Percentiles rank a stretch among this genome's conserved stretches.
Evolutionary conservation across 2,888 invertebrate species (phyloP).

Genomic region (Campopleginae sp.): DNA sequence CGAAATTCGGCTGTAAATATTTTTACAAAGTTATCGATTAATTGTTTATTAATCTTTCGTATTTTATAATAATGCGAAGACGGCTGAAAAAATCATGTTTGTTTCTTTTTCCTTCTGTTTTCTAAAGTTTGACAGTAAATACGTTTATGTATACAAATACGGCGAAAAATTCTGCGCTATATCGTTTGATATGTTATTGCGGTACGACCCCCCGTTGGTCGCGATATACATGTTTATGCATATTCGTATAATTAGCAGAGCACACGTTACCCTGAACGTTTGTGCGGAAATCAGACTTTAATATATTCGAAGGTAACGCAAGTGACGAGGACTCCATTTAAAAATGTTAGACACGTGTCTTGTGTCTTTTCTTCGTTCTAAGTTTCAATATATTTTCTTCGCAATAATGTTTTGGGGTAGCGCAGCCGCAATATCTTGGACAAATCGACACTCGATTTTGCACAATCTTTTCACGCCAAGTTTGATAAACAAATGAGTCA

Average conservation of each 20-base stretch:
- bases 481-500: too few species aligned
- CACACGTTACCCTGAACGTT: conserved; percentile 34
- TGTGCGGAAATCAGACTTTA: conserved; percentile 68
- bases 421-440: too few species aligned
- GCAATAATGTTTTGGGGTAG: background rate
- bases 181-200: conserved; percentile 67
- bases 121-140: conserved; percentile 7
- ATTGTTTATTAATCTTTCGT: background rate
- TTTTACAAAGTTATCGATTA: conserved; percentile 3
- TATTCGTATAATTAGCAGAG: conserved; percentile 20
- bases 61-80: background rate
- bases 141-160: conserved; percentile 14
- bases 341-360: conserved; percentile 8
- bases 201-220: conserved; percentile 65
- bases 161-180: conserved; percentile 45
- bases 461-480: too few species aligned
- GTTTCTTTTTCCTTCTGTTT: background rate
- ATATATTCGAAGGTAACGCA: conserved; percentile 41
- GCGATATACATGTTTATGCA: conserved; percentile 50
- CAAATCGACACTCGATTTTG: too few species aligned
- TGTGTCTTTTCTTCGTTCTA: background rate
- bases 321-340: conserved; percentile 25
- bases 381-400: conserved; percentile 2
- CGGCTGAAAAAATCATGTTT: background rate
- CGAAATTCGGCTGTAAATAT: background rate